Conservation (phyloP, 2,113 vertebrate species). For the Phodopus roborovskii region DNA sequence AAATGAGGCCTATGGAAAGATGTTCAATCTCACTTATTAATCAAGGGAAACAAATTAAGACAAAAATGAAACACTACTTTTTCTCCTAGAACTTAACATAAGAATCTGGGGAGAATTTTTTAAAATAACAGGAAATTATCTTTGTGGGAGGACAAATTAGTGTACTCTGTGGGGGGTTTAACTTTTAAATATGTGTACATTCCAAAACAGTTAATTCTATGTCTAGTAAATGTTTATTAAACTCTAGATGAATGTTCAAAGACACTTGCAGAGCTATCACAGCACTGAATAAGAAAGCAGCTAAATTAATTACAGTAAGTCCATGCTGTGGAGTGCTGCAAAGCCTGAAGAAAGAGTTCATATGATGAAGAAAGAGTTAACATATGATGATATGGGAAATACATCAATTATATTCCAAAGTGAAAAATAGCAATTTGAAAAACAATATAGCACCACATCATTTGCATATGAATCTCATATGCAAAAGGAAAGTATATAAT, state of each 20-base stretch:
- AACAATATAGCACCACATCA: not conserved
- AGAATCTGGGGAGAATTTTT: not conserved
- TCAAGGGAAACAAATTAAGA: constrained; percentile 30
- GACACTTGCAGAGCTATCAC: constrained; percentile 11
- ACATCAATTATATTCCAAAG: constrained; percentile 17
- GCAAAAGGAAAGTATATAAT: not conserved
- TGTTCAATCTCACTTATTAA: not conserved
- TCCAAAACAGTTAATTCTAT: constrained; percentile 30
- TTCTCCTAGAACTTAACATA: constrained; percentile 15
- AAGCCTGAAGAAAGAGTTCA: constrained; percentile 10
- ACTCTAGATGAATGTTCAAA: not conserved
- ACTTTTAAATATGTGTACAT: constrained; percentile 48
- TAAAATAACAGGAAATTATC: not conserved
- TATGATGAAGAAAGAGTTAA: constrained; percentile 38
- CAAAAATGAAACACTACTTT: constrained; percentile 35
- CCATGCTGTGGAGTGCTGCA: not conserved
- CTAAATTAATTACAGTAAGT: constrained; percentile 56
- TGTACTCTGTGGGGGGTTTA: not conserved
- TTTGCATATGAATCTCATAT: not conserved
- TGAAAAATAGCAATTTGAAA: not conserved
- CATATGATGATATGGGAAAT: constrained; percentile 10
- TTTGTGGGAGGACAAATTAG: constrained; percentile 34
- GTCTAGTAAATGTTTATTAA: constrained; percentile 34
- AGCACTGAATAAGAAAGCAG: constrained; percentile 40
- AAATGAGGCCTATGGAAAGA: not conserved